Evolutionary conservation across 1,140 invertebrate species (phyloP).

Genomic region (Maniola jurtina): DNA sequence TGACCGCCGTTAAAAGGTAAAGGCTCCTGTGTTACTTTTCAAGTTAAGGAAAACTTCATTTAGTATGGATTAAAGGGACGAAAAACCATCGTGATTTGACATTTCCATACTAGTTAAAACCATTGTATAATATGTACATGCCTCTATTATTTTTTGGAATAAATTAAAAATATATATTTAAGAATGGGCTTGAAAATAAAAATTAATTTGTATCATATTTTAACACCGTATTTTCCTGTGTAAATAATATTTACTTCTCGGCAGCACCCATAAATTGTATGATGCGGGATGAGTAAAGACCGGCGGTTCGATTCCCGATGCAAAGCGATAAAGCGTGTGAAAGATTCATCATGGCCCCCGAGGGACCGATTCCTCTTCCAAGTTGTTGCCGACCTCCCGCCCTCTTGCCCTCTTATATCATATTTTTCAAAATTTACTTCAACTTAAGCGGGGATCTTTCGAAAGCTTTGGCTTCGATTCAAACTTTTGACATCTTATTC

Average conservation of each 20-base stretch:
- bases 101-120: no score
- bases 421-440: conserved; percentile 64
- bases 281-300: conserved; percentile 32
- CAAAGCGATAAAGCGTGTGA: conserved; percentile 69
- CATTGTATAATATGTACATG: no score
- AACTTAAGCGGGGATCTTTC: conserved; percentile 49
- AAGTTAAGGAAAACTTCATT: no score
- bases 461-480: conserved; percentile 32
- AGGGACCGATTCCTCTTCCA: conserved; percentile 63
- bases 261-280: conserved; percentile 31
- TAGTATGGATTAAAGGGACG: no score
- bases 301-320: conserved; percentile 60
- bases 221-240: conserved; percentile 8
- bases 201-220: conserved; percentile 7
- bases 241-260: conserved; percentile 20
- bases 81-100: no score
- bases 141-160: no score
- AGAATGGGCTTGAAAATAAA: not conserved
- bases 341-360: conserved; percentile 68
- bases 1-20: no score
- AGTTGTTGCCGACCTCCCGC: conserved; percentile 58
- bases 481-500: conserved; percentile 51
- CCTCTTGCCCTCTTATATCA: conserved; percentile 54
- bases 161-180: no score
- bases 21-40: no score